A percentile compares a stretch with the other conserved stretches of the same genome.
Conservation (phyloP, 2,113 vertebrate genomes). For the Tragulus kanchil region DNA sequence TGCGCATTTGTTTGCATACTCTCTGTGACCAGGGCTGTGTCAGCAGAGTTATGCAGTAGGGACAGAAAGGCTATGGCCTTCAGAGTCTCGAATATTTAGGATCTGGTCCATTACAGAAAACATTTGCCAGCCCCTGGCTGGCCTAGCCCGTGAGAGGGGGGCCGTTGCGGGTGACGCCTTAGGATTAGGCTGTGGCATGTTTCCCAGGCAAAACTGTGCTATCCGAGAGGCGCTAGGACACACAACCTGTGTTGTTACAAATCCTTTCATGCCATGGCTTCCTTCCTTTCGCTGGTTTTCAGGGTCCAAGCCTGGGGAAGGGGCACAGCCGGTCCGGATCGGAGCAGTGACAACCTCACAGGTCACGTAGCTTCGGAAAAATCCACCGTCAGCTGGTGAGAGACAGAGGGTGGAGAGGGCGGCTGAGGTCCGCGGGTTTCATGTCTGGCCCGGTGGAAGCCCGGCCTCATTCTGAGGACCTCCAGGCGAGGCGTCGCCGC, state of each 20-base stretch:
- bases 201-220: background rate
- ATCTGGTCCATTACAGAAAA: background rate
- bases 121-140: background rate
- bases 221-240: rapidly evolving
- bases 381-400: rapidly evolving
- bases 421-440: no score
- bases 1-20: background rate
- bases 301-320: background rate
- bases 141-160: background rate
- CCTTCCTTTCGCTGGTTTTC: background rate
- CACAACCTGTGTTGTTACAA: background rate
- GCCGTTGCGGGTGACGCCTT: background rate
- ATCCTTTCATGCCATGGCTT: background rate
- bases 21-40: background rate
- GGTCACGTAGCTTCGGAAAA: background rate
- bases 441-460: background rate
- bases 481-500: background rate
- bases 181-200: background rate
- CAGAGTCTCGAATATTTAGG: background rate
- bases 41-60: background rate
- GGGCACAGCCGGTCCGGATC: rapidly evolving
- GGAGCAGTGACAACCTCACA: background rate
- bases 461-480: background rate
- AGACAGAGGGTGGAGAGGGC: background rate
- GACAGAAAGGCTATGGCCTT: background rate